A percentile compares a stretch with the other conserved stretches of the same genome.
Evolutionary conservation across 2,797 vertebrate genomes (phyloP).

Genomic region (Dromococcyx pavoninus): DNA sequence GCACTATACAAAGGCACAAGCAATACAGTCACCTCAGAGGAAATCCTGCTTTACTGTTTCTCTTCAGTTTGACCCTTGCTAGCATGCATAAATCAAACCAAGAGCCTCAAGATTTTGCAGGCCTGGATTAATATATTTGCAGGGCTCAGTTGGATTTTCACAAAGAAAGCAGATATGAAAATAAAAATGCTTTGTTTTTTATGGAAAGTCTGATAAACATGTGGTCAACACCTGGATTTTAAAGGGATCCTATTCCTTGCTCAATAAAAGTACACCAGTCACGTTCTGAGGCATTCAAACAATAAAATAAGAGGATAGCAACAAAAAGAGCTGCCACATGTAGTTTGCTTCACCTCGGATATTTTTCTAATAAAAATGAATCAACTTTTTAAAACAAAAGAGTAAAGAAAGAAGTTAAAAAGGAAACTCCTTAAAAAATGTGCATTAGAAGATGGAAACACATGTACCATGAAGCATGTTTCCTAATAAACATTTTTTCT

Average conservation of each 20-base stretch:
- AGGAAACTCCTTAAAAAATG: constrained; percentile 53
- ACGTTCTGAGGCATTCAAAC: constrained; percentile 70
- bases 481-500: neutral
- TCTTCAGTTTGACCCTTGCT: constrained; percentile 59
- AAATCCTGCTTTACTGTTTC: constrained; percentile 36
- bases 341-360: constrained; percentile 62
- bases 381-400: constrained; percentile 44
- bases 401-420: constrained; percentile 51
- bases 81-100: constrained; percentile 49
- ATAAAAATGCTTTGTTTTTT: constrained; percentile 64
- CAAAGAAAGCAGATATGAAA: constrained; percentile 56
- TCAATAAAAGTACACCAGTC: constrained; percentile 67
- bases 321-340: constrained; percentile 57
- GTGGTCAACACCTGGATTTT: constrained; percentile 74
- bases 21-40: constrained; percentile 20
- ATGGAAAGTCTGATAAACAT: constrained; percentile 66
- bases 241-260: constrained; percentile 54
- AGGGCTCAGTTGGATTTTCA: constrained; percentile 59
- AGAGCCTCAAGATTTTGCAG: constrained; percentile 63
- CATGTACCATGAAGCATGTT: neutral
- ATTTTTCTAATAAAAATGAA: constrained; percentile 44
- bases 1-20: neutral
- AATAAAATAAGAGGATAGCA: constrained; percentile 68
- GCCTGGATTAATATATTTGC: constrained; percentile 62
- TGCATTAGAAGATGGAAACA: constrained; percentile 45